A percentile compares a stretch with the other conserved stretches of the same genome.
phyloP scores from a whole-genome alignment of 2,113 vertebrate species.

The Romanogobio albipinnatus region DNA sequence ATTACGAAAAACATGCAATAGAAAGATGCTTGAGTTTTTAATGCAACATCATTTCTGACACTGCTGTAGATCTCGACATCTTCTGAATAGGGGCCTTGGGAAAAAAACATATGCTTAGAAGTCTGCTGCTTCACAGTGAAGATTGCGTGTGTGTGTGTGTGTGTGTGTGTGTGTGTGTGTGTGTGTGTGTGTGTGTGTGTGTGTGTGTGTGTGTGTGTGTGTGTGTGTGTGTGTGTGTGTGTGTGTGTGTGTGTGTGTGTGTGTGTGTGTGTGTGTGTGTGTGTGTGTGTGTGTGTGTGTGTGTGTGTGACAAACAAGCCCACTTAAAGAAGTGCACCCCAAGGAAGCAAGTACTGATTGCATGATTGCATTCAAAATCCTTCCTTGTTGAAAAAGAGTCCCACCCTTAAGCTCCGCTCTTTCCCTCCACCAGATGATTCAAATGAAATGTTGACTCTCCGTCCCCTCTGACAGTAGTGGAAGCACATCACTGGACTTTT shows the following conservation, averaged over 20 bases:
- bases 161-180: neutral
- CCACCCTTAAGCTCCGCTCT: slow-evolving; percentile 1
- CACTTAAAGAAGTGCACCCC: slow-evolving; percentile 25
- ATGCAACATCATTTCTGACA: slow-evolving; percentile 13
- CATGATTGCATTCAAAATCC: slow-evolving; percentile 49
- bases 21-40: neutral
- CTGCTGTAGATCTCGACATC: neutral
- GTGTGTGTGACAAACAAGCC: neutral
- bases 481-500: neutral
- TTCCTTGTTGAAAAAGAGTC: slow-evolving; percentile 35
- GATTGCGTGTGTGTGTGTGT: neutral
- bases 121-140: neutral
- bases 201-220: neutral
- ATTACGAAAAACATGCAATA: slow-evolving; percentile 4
- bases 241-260: slow-evolving; percentile 4
- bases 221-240: neutral
- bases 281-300: neutral
- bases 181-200: neutral
- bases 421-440: slow-evolving; percentile 20
- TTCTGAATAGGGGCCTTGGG: slow-evolving; percentile 18
- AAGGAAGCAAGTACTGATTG: slow-evolving; percentile 44
- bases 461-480: slow-evolving; percentile 2
- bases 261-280: neutral
- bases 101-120: slow-evolving; percentile 16
- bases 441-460: slow-evolving; percentile 45